These are phyloP conservation scores for Urophycis tenuis DNA, from an alignment of 2,797 vertebrate genomes.

Conservation along the genomic window DNA sequence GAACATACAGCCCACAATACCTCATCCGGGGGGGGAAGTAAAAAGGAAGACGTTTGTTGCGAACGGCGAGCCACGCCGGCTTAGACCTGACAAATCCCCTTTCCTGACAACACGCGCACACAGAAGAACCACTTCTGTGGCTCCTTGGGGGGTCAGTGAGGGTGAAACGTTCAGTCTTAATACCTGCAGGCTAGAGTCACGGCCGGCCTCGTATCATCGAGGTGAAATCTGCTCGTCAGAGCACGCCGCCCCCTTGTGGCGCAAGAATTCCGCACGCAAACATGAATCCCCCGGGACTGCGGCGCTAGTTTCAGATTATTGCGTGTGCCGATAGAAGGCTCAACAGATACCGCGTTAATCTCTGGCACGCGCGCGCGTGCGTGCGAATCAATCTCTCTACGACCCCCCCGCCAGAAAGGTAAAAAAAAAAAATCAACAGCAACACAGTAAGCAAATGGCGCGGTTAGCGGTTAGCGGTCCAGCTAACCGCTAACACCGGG, in stretches of 20 bases:
- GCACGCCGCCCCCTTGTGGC: neutral
- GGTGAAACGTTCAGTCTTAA: neutral
- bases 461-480: constrained; percentile 37
- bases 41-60: neutral
- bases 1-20: neutral
- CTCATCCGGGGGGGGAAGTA: neutral
- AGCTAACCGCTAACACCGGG: constrained; percentile 35
- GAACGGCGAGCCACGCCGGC: neutral
- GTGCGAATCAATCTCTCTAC: constrained; percentile 32
- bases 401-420: no score
- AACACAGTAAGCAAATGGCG: constrained; percentile 48
- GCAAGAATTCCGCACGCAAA: no score
- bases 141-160: neutral
- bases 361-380: constrained; percentile 4
- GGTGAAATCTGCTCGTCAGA: neutral
- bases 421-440: constrained; percentile 44
- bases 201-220: neutral
- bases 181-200: neutral
- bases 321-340: constrained; percentile 41
- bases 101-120: neutral
- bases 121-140: neutral
- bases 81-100: neutral
- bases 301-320: constrained; percentile 40
- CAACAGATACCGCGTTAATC: constrained; percentile 23
- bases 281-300: neutral